Evolutionary conservation across 1,140 invertebrate species (phyloP), one percentile per base, ranked within the genome.

Genomic region (Euura lappo): DNA sequence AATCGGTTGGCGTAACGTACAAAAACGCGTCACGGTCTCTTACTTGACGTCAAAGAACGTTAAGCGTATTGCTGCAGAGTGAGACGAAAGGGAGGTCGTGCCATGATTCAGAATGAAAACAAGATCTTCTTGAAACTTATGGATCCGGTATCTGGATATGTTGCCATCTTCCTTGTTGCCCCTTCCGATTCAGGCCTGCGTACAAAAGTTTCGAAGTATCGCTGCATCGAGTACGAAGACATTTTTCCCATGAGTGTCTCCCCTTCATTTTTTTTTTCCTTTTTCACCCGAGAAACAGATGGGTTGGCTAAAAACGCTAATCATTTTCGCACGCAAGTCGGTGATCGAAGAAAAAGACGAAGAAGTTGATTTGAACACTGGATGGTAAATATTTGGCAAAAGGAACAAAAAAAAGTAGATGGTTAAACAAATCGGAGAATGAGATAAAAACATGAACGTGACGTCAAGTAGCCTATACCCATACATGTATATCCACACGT

Each of bases 341-440:
- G 28, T 28, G 28, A 28, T 0, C 1, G 28, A 28, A 28, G 28
- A 28, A 28, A 28, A 1, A 28, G 28, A 28, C 28, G 28, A 28
- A 28, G 8, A 60, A 60, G 51, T 60, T 60, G 6, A 8, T 60
- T 60, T 60, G 28, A 28, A 60, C 51, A 60, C 13, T n/a, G 13
- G 28, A 28, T 60, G 13, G 51, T 60, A 60, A 60, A 60, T 60
- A 60, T 60, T n/a, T 60, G 10, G 8, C 13, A 8, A 60, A 60
- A 28, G 1, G 0, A 28, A 28, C 51, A 11, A 60, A 11, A 28
- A 28, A 28, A 28, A 28, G 28, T 28, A 28, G 28, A 60, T 11
- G 51, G 51, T n/a, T 60, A 60, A 60, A 60, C 51, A 60, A 60
- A 60, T 60, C 51, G 51, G 2, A n/a, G 51, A 60, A 60, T 60